phyloP scores from a whole-genome alignment of 2,113 vertebrate species.

The Phainopepla nitens region DNA sequence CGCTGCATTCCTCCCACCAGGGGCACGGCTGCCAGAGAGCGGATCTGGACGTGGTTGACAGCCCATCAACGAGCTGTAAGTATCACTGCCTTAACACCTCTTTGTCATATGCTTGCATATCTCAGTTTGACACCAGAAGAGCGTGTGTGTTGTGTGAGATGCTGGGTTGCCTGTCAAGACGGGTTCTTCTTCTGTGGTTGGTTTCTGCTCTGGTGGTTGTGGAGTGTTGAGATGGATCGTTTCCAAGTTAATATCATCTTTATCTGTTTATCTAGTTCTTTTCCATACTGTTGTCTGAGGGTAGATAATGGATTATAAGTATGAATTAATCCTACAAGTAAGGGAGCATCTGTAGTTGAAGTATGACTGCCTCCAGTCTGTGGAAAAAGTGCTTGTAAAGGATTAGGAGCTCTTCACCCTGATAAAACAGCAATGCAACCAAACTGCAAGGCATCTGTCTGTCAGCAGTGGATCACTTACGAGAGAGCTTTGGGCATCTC shows the following conservation, averaged over 20 bases:
- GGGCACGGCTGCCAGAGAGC: conserved; percentile 47
- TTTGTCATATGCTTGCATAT: conserved; percentile 1
- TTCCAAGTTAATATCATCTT: background rate
- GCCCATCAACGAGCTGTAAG: conserved; percentile 74
- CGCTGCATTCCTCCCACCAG: conserved; percentile 56
- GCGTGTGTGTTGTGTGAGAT: background rate
- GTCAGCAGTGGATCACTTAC: background rate
- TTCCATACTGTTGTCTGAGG: background rate
- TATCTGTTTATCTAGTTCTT: background rate
- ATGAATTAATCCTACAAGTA: background rate
- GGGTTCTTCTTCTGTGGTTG: background rate
- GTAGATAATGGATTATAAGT: background rate
- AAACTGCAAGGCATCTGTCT: background rate
- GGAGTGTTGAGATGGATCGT: background rate
- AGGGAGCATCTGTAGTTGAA: background rate
- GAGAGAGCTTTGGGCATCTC: background rate
- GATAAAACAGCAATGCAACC: background rate
- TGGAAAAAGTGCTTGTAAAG: background rate
- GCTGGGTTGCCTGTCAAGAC: background rate
- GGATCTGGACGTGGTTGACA: conserved; percentile 62
- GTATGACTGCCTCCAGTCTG: background rate
- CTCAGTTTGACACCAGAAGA: background rate
- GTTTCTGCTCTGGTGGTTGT: background rate
- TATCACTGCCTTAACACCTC: conserved; percentile 53
- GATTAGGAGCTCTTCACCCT: background rate